Evolutionary conservation across 2,888 invertebrate species (phyloP).

Genomic region (Lepidonotus clava): DNA sequence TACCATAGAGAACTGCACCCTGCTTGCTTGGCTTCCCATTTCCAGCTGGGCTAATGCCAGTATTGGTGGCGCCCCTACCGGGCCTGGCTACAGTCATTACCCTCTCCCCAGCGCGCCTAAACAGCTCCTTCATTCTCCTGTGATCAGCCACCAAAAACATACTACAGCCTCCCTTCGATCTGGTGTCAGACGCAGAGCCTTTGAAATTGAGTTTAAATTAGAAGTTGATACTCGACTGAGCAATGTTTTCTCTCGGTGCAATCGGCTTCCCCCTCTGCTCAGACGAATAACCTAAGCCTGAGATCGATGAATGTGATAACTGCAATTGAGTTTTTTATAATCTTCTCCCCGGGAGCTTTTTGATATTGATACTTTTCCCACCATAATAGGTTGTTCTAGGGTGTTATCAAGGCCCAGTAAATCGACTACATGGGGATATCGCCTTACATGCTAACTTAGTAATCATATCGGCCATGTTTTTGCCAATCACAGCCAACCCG

Average conservation of each 20-base stretch:
- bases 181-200: not conserved
- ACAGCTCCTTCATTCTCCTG: not conserved
- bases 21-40: not conserved
- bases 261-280: not conserved
- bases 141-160: not conserved
- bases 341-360: not conserved
- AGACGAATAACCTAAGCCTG: not conserved
- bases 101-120: not conserved
- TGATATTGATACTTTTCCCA: conserved; percentile 17
- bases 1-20: not conserved
- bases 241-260: conserved; percentile 42
- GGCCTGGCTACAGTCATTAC: not conserved
- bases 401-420: not conserved
- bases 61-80: conserved; percentile 35
- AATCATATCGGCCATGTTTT: not conserved
- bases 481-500: not conserved
- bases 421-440: not conserved
- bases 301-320: conserved; percentile 32
- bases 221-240: conserved; percentile 38
- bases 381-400: not conserved
- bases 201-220: conserved; percentile 50
- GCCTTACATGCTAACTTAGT: not conserved
- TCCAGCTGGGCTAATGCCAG: conserved; percentile 47
- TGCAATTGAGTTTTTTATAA: conserved; percentile 17
- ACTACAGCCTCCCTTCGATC: not conserved